Conservation (phyloP, 1,140 invertebrate genomes). For the Prorops nasuta region DNA sequence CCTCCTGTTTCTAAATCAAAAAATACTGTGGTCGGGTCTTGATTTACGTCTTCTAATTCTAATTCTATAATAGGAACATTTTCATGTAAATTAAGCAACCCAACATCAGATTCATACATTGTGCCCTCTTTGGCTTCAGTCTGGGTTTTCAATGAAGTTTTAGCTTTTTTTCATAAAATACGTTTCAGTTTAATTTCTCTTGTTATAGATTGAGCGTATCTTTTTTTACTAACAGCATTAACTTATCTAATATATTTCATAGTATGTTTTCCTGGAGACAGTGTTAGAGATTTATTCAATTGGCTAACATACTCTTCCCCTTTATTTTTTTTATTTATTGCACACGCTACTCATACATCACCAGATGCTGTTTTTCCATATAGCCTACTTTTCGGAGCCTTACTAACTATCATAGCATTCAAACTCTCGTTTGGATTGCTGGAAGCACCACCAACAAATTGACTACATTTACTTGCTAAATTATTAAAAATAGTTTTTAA, state of each 20-base stretch:
- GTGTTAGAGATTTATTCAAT: background rate
- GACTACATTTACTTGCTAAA: slow-evolving; percentile 2
- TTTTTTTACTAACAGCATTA: background rate
- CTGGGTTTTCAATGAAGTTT: slow-evolving; percentile 12
- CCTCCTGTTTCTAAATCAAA: slow-evolving; percentile 18
- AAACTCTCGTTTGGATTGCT: slow-evolving; percentile 15
- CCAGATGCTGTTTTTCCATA: slow-evolving; percentile 3
- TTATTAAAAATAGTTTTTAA: slow-evolving; percentile 3
- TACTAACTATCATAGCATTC: background rate
- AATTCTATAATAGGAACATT: slow-evolving; percentile 9
- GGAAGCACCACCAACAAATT: slow-evolving; percentile 6
- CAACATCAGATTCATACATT: slow-evolving; percentile 12
- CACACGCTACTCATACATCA: background rate
- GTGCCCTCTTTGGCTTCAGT: slow-evolving; percentile 12
- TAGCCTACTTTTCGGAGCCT: no score
- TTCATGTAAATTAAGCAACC: slow-evolving; percentile 10
- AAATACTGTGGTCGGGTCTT: slow-evolving; percentile 9
- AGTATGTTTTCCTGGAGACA: slow-evolving; percentile 1
- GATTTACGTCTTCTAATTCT: no score
- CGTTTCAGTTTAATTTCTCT: background rate
- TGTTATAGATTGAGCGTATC: background rate
- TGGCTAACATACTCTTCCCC: background rate
- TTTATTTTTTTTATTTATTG: no score
- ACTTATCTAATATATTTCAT: background rate
- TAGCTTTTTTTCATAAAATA: background rate